These are phyloP conservation scores for Pristionchus maxplancki DNA, from an alignment of 2,888 invertebrate genomes.

Conservation along the genomic window DNA sequence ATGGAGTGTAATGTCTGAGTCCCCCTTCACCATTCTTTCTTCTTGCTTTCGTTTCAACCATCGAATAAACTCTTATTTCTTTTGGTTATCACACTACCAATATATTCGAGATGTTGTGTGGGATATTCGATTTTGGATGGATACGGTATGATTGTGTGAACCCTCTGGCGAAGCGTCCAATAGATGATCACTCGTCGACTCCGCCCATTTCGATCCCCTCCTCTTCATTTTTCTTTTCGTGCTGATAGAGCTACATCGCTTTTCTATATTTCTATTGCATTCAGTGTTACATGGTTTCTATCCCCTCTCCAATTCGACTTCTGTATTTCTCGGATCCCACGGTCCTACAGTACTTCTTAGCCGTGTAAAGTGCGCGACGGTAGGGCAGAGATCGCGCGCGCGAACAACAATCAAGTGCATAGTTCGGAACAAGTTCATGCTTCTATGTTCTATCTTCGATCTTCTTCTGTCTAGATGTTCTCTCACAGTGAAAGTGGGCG, in stretches of 20 bases:
- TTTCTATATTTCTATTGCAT: not conserved
- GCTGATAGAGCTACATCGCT: not conserved
- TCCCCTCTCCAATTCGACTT: not conserved
- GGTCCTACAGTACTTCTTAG: constrained; percentile 12
- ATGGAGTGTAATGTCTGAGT: not conserved
- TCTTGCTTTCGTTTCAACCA: constrained; percentile 48
- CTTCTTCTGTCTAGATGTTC: not conserved
- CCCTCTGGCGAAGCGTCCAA: not conserved
- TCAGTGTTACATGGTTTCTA: not conserved
- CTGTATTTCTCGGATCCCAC: not conserved
- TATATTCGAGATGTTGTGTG: not conserved
- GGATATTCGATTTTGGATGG: constrained; percentile 32
- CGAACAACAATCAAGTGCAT: constrained; percentile 34
- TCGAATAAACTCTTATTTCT: not conserved
- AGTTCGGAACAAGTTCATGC: constrained; percentile 6
- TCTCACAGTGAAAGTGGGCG: not conserved
- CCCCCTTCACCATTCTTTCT: constrained; percentile 13
- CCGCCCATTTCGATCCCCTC: not conserved
- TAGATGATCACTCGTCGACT: not conserved
- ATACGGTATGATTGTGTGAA: not conserved
- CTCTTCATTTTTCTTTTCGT: not conserved
- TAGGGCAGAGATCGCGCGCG: constrained; percentile 13
- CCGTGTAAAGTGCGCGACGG: not conserved
- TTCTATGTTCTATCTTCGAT: not conserved
- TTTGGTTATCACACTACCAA: not conserved